Evolutionary conservation across 1,140 invertebrate species (phyloP).

Genomic region (Drosophila insularis): DNA sequence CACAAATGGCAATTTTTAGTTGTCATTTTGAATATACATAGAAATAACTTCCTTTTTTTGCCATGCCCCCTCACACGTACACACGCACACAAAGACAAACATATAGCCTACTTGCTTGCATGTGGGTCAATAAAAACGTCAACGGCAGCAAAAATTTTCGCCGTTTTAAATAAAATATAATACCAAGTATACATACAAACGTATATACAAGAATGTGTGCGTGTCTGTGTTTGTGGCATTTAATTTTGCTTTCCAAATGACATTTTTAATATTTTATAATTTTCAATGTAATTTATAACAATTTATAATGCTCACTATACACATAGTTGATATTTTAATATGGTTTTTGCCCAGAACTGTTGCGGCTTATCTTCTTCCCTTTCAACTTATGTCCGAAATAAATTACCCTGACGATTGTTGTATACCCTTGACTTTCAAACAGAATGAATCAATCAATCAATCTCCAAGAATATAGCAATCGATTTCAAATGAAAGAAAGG

Average conservation of each 20-base stretch:
- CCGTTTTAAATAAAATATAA: conserved; percentile 65
- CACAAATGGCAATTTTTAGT: conserved; percentile 64
- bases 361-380: conserved; percentile 45
- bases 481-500: too few species aligned
- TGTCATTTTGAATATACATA: conserved; percentile 44
- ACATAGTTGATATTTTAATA: conserved; percentile 42
- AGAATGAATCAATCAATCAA: too few species aligned
- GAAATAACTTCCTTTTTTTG: conserved; percentile 31
- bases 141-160: conserved; percentile 61
- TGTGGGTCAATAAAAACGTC: conserved; percentile 74
- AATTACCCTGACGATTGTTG: background rate
- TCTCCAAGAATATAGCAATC: too few species aligned
- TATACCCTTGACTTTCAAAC: background rate
- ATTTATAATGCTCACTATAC: conserved; percentile 29
- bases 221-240: background rate
- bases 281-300: conserved; percentile 53
- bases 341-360: conserved; percentile 11
- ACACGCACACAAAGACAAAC: background rate
- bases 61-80: background rate
- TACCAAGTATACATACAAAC: conserved; percentile 14
- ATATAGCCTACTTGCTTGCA: conserved; percentile 13
- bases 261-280: conserved; percentile 67
- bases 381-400: background rate
- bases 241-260: conserved; percentile 44
- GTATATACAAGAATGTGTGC: background rate